Evolutionary conservation across 2,888 invertebrate species (phyloP), one percentile per base, ranked within the genome.

Genomic region (Heteropelma amictum): DNA sequence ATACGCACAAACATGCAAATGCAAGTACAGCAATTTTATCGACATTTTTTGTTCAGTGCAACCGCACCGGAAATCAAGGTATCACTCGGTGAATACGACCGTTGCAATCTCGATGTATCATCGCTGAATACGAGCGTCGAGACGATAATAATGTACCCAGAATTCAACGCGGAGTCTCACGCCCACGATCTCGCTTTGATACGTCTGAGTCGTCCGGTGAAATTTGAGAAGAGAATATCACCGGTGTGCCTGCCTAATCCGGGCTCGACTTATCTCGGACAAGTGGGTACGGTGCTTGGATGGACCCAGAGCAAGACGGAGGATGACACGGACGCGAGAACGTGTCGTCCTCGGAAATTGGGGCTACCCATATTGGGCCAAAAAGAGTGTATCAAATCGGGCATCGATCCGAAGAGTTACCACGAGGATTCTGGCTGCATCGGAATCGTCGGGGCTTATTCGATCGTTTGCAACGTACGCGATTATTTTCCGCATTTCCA

Each of bases 161-260:
- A 91, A 10, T 93, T 91, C 81, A 91, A 90, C 76, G 84, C 89
- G 0, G 87, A 87, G 1, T 91, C 90, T 45, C 88, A 89, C 68
- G 90, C 92, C 21, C 91, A 93, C 78, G 93, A 94, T 85, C 88
- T 93, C 7, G 93, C 93, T 0, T 82, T 94, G 6, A 80, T 94
- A 30, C 89, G 90, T 56, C 83, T 93, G 14, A 90, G 90, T 75
- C 90, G 91, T 7, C 90, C 91, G 1, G 89, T 91, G 7, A 86
- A 87, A 69, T 91, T 92, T 73, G 91, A 90, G 76, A 89, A 87
- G 70, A 87, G 90, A 26, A 90, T 93, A 49, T 88, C 90, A 1
- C 93, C 93, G 0, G 91, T 94, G 61, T 92, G 92, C 76, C 83
- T 94, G 77, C 92, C 93, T 1, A 85, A 89, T 68, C 89, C 91